Percentiles rank a stretch among this genome's conserved stretches.
Conservation (phyloP, 2,888 invertebrate genomes). For the Rhyacophila evoluta region DNA sequence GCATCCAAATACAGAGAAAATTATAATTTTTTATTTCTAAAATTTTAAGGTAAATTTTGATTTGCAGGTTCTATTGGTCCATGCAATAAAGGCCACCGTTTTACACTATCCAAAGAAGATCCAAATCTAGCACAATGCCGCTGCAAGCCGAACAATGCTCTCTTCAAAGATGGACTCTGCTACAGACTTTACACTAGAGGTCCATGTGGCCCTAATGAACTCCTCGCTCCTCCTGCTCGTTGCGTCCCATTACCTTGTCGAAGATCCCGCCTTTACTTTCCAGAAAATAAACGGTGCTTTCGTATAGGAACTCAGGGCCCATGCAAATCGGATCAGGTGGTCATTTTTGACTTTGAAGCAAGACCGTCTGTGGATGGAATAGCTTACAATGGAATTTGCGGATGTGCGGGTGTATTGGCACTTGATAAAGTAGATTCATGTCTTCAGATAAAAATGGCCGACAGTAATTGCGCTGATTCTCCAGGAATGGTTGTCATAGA, state of each 20-base stretch:
- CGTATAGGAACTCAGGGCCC: constrained; percentile 83
- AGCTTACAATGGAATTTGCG: constrained; percentile 86
- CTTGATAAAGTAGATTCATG: constrained; percentile 61
- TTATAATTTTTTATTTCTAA: too few relatives aligned
- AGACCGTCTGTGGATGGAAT: constrained; percentile 84
- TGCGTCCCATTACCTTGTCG: constrained; percentile 81
- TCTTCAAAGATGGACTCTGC: constrained; percentile 75
- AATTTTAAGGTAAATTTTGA: too few relatives aligned
- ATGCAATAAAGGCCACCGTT: constrained; percentile 80
- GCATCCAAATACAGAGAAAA: too few relatives aligned
- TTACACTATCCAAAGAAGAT: constrained; percentile 67
- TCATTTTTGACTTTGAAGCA: constrained; percentile 84
- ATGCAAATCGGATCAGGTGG: constrained; percentile 78
- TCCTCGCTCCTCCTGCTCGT: constrained; percentile 76
- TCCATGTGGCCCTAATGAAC: constrained; percentile 78
- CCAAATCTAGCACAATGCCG: constrained; percentile 71
- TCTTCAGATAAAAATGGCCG: constrained; percentile 55
- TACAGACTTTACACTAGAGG: constrained; percentile 85
- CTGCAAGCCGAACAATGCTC: constrained; percentile 78
- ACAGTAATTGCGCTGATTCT: constrained; percentile 70
- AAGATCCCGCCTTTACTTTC: constrained; percentile 81
- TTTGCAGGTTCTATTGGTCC: constrained; percentile 78
- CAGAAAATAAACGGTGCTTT: constrained; percentile 80
- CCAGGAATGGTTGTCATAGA: constrained; percentile 76
- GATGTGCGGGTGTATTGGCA: constrained; percentile 71